Percentiles rank a stretch among this genome's conserved stretches.
These are phyloP conservation scores for Leptura quadrifasciata DNA, from an alignment of 2,888 invertebrate genomes.

Conservation along the genomic window DNA sequence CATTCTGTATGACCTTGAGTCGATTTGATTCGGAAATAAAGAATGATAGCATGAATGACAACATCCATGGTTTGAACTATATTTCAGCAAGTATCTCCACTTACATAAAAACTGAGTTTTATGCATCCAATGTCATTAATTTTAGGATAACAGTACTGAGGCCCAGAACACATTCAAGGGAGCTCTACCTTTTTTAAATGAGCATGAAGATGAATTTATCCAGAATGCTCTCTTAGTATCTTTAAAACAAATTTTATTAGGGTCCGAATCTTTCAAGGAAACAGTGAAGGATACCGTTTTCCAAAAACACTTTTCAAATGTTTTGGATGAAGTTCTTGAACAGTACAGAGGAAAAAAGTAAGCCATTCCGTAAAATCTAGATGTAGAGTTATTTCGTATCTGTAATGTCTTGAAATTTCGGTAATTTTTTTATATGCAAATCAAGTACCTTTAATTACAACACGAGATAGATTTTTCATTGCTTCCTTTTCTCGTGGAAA, in stretches of 20 bases:
- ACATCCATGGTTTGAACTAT: too few relatives aligned
- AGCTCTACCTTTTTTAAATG: slow-evolving; percentile 76
- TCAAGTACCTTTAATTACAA: too few relatives aligned
- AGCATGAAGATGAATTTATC: slow-evolving; percentile 77
- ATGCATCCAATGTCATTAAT: background rate
- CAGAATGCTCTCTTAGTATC: slow-evolving; percentile 75
- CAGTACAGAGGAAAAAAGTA: slow-evolving; percentile 74
- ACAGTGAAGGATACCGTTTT: slow-evolving; percentile 70
- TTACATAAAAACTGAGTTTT: too few relatives aligned
- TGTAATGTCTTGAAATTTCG: background rate
- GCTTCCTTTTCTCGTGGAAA: too few relatives aligned
- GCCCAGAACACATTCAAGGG: slow-evolving; percentile 72
- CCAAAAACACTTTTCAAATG: slow-evolving; percentile 73
- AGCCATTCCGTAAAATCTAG: slow-evolving; percentile 44
- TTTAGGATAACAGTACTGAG: slow-evolving; percentile 41
- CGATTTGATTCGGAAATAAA: too few relatives aligned
- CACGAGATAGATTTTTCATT: too few relatives aligned
- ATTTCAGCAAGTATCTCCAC: too few relatives aligned
- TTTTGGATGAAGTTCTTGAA: slow-evolving; percentile 71
- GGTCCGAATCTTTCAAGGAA: slow-evolving; percentile 69
- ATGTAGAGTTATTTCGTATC: background rate
- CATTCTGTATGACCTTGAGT: too few relatives aligned
- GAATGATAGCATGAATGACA: too few relatives aligned
- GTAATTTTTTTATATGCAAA: too few relatives aligned
- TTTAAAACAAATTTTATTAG: slow-evolving; percentile 75